Evolutionary conservation across 2,888 invertebrate genomes (phyloP).

Genomic region (Aproaerema taeniolella): DNA sequence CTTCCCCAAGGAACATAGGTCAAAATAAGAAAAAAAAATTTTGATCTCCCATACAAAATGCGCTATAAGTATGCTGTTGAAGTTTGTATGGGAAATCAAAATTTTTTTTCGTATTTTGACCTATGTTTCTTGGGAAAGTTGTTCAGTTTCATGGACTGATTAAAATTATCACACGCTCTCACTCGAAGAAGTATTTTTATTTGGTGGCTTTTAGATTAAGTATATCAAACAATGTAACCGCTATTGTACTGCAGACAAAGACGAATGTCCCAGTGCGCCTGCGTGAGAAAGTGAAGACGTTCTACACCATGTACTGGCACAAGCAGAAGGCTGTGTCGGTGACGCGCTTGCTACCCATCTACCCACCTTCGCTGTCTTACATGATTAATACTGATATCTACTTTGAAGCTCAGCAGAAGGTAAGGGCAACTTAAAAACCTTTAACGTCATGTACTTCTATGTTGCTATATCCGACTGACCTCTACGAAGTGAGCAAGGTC

Average conservation of each 20-base stretch:
- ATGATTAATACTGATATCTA: conserved; percentile 51
- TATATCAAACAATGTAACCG: no score
- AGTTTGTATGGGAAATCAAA: not conserved
- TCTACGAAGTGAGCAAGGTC: not conserved
- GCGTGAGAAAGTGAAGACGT: conserved; percentile 51
- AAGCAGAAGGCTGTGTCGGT: conserved; percentile 52
- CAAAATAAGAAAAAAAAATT: no score
- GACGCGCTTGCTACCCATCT: conserved; percentile 41
- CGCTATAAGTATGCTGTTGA: not conserved
- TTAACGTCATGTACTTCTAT: no score
- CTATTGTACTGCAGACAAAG: no score
- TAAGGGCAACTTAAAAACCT: no score
- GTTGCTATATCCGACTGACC: no score
- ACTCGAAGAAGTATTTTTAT: no score
- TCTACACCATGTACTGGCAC: conserved; percentile 66
- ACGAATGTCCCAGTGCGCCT: conserved; percentile 39
- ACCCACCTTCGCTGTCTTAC: conserved; percentile 46
- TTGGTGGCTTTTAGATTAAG: no score
- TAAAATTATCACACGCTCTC: no score
- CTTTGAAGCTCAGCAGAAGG: conserved; percentile 58
- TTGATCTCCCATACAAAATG: not conserved
- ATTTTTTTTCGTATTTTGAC: not conserved
- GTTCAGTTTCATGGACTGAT: not conserved
- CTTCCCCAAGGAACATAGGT: no score
- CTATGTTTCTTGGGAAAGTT: not conserved